phyloP scores from a whole-genome alignment of 2,797 vertebrate genomes.

The Sardinella longiceps region DNA sequence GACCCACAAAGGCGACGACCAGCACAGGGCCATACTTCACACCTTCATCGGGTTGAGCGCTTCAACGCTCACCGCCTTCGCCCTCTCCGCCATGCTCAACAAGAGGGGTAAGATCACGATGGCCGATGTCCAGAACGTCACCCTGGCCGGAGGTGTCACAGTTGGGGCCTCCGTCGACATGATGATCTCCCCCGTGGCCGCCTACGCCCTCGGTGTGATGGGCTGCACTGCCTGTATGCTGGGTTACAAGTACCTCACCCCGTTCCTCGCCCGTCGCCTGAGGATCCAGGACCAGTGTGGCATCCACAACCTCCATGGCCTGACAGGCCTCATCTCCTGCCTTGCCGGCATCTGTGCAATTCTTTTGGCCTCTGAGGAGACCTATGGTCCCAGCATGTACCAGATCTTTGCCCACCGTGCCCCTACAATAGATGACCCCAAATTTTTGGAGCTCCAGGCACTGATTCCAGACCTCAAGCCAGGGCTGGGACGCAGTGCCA shows the following conservation, averaged over 20 bases:
- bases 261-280: constrained; percentile 65
- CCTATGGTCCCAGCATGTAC: constrained; percentile 60
- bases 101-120: constrained; percentile 75
- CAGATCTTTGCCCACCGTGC: constrained; percentile 61
- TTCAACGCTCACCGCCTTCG: constrained; percentile 71
- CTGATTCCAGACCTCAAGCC: constrained; percentile 49
- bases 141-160: constrained; percentile 79
- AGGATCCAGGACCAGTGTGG: constrained; percentile 77
- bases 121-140: constrained; percentile 81
- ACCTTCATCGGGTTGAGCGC: constrained; percentile 79
- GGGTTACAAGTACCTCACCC: constrained; percentile 77
- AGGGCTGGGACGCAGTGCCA: constrained; percentile 30
- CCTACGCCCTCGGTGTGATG: constrained; percentile 72
- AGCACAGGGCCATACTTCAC: constrained; percentile 79
- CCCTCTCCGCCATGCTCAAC: constrained; percentile 74
- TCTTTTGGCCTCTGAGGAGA: constrained; percentile 61
- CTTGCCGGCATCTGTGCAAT: constrained; percentile 68
- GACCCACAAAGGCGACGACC: constrained; percentile 71
- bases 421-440: constrained; percentile 62
- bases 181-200: constrained; percentile 71
- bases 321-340: constrained; percentile 76
- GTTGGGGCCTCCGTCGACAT: constrained; percentile 77
- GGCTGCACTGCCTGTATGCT: constrained; percentile 72
- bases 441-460: constrained; percentile 56
- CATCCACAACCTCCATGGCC: constrained; percentile 82